Percentiles rank a stretch among this genome's conserved stretches.
Evolutionary conservation across 2,888 invertebrate species (phyloP).

Genomic region (Tachina grossa): DNA sequence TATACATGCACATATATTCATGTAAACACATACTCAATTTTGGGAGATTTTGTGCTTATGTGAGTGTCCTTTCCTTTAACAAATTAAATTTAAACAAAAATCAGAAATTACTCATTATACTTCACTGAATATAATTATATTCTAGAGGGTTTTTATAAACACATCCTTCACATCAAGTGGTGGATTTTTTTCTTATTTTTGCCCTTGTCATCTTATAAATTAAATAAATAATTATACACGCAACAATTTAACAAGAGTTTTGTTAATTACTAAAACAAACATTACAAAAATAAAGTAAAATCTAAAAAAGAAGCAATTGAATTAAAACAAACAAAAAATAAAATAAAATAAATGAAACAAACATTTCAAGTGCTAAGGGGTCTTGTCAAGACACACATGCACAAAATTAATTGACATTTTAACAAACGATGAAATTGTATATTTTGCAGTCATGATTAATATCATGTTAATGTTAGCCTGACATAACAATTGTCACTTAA

Average conservation of each 20-base stretch:
- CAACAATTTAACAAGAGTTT: slow-evolving; percentile 37
- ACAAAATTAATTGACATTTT: slow-evolving; percentile 73
- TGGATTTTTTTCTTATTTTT: not conserved
- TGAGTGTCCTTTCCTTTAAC: not conserved
- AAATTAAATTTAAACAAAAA: slow-evolving; percentile 15
- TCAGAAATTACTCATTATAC: slow-evolving; percentile 16
- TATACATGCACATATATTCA: not conserved
- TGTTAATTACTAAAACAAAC: slow-evolving; percentile 28
- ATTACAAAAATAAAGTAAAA: not conserved
- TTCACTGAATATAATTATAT: not conserved
- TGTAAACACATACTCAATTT: not conserved
- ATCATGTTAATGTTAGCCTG: slow-evolving; percentile 72
- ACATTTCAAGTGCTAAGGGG: slow-evolving; percentile 17
- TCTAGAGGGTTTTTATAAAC: not conserved
- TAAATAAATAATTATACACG: slow-evolving; percentile 48
- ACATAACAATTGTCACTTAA: slow-evolving; percentile 75
- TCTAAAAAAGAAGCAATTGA: slow-evolving; percentile 18
- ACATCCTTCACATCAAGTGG: slow-evolving; percentile 36
- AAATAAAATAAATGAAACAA: not conserved
- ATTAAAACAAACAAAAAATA: slow-evolving; percentile 2
- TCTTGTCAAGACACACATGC: slow-evolving; percentile 53
- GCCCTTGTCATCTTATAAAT: slow-evolving; percentile 4
- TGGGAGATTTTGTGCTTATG: not conserved
- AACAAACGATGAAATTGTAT: slow-evolving; percentile 73
- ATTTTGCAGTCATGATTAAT: slow-evolving; percentile 70